Base-by-base conservation (phyloP, 2,797 vertebrate species). In the Etheostoma nigrum region DNA sequence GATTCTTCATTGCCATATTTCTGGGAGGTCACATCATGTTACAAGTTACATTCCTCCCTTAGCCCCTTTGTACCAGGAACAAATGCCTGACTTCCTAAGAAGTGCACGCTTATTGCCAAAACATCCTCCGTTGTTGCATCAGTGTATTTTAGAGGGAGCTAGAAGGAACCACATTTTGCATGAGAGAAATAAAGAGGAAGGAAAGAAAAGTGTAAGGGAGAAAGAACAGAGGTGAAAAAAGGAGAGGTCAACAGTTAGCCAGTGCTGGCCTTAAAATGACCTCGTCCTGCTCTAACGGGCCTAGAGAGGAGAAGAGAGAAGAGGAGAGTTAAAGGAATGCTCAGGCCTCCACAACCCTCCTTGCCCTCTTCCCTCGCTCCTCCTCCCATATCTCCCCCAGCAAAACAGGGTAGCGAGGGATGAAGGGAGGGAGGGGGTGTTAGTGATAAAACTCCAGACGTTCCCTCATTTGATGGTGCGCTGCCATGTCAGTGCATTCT, bases 401-500 rank as follows among this genome's bases (percentile, higher is more conserved):
- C 84, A 87, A 78, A 91, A 86, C 86, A 89, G 83, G 83, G 88
- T 63, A 83, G 83, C n/a, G 47, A 73, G 84, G 78, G 76, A 82
- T 82, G 76, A 67, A 82, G 76, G 55, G 49, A 59, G 62, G 68
- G 65, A 33, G 67, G 11, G 95, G 89, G 93, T 93, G 93, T 93
- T 83, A 91, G 96, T 96, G 97, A 98, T 98, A 97, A 98, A 97
- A 98, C 94, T 96, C 96, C 97, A 98, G 97, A 98, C 97, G 78
- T 96, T 97, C 96, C 85, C 96, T 97, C 96, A 97, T 97, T 96
- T 96, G 96, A 97, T 96, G 96, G 96, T 96, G 93, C 92, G 91
- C 93, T 94, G 95, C 96, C 95, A 96, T 96, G 94, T 96, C 93
- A 92, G 95, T 95, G 95, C 95, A 95, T 97, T 97, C 96, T 96